Conservation (phyloP, 2,113 vertebrate genomes). For the Semicossyphus pulcher region DNA sequence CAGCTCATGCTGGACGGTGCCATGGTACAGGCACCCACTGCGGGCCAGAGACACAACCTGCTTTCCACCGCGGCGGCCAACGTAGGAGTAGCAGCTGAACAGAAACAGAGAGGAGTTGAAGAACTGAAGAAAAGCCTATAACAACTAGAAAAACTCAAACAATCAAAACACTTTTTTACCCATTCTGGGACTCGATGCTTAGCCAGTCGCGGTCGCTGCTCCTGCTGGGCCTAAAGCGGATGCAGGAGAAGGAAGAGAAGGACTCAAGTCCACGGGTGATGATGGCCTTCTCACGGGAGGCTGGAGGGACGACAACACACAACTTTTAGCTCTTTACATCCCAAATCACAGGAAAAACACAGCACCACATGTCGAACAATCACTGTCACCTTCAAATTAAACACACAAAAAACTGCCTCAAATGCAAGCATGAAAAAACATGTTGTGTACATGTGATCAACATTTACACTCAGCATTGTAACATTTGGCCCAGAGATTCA, state of each 20-base stretch:
- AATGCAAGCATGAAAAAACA: too few relatives aligned
- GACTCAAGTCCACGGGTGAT: slow-evolving; percentile 71
- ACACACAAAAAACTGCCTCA: too few relatives aligned
- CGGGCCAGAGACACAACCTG: slow-evolving; percentile 76
- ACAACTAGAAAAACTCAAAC: too few relatives aligned
- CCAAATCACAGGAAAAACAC: neutral
- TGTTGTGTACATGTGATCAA: too few relatives aligned
- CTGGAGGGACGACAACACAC: slow-evolving; percentile 26
- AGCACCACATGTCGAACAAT: too few relatives aligned
- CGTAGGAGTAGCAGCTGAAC: slow-evolving; percentile 75
- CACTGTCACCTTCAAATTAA: too few relatives aligned
- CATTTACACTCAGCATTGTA: too few relatives aligned
- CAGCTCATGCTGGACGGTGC: slow-evolving; percentile 77
- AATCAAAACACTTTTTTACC: too few relatives aligned
- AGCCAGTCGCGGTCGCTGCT: slow-evolving; percentile 63
- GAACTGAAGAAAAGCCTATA: too few relatives aligned
- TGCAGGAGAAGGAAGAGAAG: slow-evolving; percentile 75
- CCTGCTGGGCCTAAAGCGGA: slow-evolving; percentile 71
- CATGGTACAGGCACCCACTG: slow-evolving; percentile 67
- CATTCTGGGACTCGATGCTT: slow-evolving; percentile 63
- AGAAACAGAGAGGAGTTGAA: neutral
- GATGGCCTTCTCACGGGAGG: slow-evolving; percentile 54
- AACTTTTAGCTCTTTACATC: neutral
- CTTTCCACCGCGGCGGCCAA: slow-evolving; percentile 61
- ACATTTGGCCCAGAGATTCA: too few relatives aligned